These are phyloP conservation scores for Colletes collaris DNA, from an alignment of 2,888 invertebrate genomes.

Conservation along the genomic window DNA sequence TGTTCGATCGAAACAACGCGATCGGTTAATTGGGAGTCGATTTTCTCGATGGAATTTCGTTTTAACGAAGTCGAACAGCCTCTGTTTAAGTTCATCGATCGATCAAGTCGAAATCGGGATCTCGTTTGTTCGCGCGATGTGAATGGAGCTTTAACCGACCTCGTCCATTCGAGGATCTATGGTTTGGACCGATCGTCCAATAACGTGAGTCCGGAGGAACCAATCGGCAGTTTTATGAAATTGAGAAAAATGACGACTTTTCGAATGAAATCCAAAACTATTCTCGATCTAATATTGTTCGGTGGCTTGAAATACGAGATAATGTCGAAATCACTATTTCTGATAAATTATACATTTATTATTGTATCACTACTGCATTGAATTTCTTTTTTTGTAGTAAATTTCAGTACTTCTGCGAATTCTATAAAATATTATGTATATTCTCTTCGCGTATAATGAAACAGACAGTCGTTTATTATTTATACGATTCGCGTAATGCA, in stretches of 20 bases:
- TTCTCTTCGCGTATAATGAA: no score
- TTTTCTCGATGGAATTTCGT: slow-evolving; percentile 14
- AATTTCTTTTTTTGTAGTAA: no score
- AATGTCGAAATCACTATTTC: slow-evolving; percentile 6
- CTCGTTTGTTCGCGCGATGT: not conserved
- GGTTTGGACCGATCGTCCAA: slow-evolving; percentile 37
- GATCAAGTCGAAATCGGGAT: not conserved
- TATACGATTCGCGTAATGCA: no score
- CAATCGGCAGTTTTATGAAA: slow-evolving; percentile 52
- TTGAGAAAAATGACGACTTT: slow-evolving; percentile 68
- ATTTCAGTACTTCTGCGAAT: no score
- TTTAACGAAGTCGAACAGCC: not conserved
- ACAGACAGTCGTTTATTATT: no score
- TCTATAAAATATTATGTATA: no score
- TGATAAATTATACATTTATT: no score
- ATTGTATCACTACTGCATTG: no score
- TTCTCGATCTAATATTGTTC: slow-evolving; percentile 61
- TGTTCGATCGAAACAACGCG: not conserved
- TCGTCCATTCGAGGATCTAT: slow-evolving; percentile 11
- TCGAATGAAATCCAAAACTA: slow-evolving; percentile 67
- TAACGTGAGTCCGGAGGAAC: slow-evolving; percentile 33
- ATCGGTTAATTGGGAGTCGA: slow-evolving; percentile 20
- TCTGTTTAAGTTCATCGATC: not conserved
- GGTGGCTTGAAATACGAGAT: slow-evolving; percentile 66
- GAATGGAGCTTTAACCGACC: slow-evolving; percentile 13